Conservation (phyloP, 2,797 vertebrate species). For the Meriones psammophilus region DNA sequence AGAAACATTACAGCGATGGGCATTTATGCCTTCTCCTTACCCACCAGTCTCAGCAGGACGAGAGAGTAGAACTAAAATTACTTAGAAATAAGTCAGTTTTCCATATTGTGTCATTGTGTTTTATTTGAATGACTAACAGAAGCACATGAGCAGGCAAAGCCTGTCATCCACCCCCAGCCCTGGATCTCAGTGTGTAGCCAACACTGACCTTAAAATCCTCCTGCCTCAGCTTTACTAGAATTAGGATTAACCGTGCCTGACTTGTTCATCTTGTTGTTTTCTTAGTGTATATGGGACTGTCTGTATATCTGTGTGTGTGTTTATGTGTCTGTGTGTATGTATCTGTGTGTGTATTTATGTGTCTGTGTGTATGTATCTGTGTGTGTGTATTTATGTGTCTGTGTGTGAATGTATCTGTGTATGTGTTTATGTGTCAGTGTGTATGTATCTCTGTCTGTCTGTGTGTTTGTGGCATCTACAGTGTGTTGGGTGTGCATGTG, state of each 20-base stretch:
- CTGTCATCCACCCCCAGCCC: background rate
- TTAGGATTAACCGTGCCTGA: background rate
- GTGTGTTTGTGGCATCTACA: background rate
- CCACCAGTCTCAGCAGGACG: background rate
- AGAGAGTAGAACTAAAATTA: background rate
- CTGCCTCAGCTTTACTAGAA: background rate
- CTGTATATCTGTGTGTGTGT: too few species aligned
- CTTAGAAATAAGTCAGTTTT: slow-evolving; percentile 13
- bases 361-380: too few species aligned
- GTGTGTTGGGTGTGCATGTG: background rate
- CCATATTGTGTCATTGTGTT: background rate
- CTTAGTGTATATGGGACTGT: too few species aligned
- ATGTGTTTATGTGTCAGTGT: background rate
- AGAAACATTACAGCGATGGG: background rate
- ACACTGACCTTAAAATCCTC: background rate
- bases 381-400: background rate
- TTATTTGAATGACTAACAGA: slow-evolving; percentile 1
- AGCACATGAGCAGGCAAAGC: background rate
- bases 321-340: too few species aligned
- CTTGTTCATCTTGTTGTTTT: background rate
- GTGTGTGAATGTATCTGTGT: background rate
- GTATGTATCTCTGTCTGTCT: too few species aligned
- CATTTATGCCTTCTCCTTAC: background rate
- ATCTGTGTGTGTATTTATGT: background rate
- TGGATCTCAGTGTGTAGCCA: background rate